Base-by-base conservation (phyloP, 1,140 invertebrate genomes). In the Cryptotermes secundus region DNA sequence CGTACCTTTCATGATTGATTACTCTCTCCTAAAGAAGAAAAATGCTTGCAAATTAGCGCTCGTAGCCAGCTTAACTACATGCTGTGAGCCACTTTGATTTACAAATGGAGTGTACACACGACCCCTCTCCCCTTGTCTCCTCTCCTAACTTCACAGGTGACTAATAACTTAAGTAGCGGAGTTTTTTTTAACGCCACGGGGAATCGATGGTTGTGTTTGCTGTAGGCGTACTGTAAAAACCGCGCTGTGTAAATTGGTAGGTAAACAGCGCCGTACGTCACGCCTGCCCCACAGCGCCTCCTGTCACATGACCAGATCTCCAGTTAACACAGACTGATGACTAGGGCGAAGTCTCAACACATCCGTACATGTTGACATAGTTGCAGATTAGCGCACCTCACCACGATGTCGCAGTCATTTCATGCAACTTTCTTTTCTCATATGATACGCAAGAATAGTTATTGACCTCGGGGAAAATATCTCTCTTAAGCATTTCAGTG, bases 101-200 rank as follows among this genome's bases (percentile, higher is more conserved):
- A 72, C 59, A 72, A 72, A 72, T 72, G 59, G 59, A 72, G 59
- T 31, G 59, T 72, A 72, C 59, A 72, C 59, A 72, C 59, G n/a
- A 72, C n/a, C 80, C 80, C 38, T 79, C 80, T 31, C 80, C 80
- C 80, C n/a, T n/a, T 38, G 38, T 38, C 38, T 12, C 12, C 80
- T 72, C 59, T 14, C n/a, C 26, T 72, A 31, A 31, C 59, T 6
- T 12, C 59, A 72, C 80, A 81, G 80, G 80, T 81, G 80, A 81
- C 80, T 81, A 81, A 81, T 81, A 81, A 81, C 80, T 81, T 81
- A 81, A 81, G 80, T 81, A 81, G 34, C n/a, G 80, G 34, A 4
- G 38, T 38, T 81, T 81, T 26, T 81, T 81, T 81, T 9, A 12
- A 34, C 35, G 26, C 59, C 59, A 31, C 59, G 59, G 80, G 80